Conservation (phyloP, 2,113 vertebrate species). For the Grammomys dolichurus region DNA sequence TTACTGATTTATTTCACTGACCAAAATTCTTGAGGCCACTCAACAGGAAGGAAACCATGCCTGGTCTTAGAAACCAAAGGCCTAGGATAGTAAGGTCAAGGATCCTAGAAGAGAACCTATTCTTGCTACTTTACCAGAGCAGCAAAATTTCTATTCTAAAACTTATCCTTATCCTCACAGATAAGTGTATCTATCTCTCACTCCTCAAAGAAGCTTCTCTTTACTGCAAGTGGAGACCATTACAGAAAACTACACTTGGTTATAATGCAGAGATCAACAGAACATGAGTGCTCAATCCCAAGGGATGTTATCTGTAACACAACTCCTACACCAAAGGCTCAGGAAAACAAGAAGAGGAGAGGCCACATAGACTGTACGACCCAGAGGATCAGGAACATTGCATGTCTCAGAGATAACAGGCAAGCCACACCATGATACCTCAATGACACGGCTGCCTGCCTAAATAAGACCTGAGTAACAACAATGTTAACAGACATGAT, state of each 20-base stretch:
- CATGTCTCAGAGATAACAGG: background rate
- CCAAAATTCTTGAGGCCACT: constrained; percentile 16
- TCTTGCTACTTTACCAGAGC: background rate
- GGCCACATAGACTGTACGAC: background rate
- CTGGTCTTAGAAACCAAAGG: background rate
- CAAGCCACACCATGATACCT: background rate
- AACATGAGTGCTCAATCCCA: background rate
- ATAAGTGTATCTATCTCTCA: too few species aligned
- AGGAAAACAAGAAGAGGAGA: background rate
- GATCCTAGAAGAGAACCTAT: background rate
- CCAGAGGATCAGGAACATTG: background rate
- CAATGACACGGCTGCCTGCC: background rate
- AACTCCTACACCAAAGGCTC: background rate
- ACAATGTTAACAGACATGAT: background rate
- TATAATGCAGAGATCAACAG: background rate
- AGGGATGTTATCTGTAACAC: background rate
- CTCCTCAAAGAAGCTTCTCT: background rate
- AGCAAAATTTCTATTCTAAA: background rate
- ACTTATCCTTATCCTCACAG: background rate
- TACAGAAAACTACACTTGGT: background rate
- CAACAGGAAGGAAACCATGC: background rate
- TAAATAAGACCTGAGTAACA: background rate
- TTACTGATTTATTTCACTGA: background rate
- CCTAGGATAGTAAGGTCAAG: background rate
- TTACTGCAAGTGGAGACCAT: background rate